Percentiles rank a stretch among this genome's conserved stretches.
phyloP scores from a whole-genome alignment of 2,888 invertebrate species.

The Dexiosoma caninum region DNA sequence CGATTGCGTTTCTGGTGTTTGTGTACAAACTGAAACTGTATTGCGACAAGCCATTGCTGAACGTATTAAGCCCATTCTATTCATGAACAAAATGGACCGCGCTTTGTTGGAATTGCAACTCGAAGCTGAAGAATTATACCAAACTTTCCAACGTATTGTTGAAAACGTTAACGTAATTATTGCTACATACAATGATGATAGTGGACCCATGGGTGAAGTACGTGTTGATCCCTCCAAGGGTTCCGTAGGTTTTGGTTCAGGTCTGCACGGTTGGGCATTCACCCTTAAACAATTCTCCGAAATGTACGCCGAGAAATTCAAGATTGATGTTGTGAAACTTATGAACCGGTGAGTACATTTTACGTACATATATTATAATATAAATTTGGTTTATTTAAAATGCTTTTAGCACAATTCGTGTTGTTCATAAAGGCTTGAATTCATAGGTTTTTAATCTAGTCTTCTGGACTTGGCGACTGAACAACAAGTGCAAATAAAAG shows the following conservation, averaged over 20 bases:
- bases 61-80: constrained; percentile 99
- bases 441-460: constrained; percentile 30
- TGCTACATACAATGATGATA: constrained; percentile 98
- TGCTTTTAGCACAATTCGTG: constrained; percentile 77
- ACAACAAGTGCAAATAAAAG: constrained; percentile 84
- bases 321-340: constrained; percentile 96
- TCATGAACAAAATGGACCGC: constrained; percentile 99
- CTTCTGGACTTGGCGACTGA: constrained; percentile 69
- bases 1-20: constrained; percentile 99
- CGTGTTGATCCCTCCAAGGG: constrained; percentile 98
- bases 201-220: constrained; percentile 99
- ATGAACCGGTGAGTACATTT: constrained; percentile 86
- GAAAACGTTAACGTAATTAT: constrained; percentile 99
- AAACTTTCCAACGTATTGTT: constrained; percentile 99
- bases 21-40: constrained; percentile 99
- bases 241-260: constrained; percentile 99
- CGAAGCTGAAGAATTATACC: constrained; percentile 97
- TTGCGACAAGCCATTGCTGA: constrained; percentile 99
- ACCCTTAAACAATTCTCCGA: constrained; percentile 99
- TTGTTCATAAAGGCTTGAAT: constrained; percentile 69
- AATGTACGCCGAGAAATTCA: constrained; percentile 99
- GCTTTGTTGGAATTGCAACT: constrained; percentile 97
- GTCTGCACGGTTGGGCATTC: constrained; percentile 99
- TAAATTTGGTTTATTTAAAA: too few relatives aligned
- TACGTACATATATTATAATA: neutral